A percentile compares a stretch with the other conserved stretches of the same genome.
These are phyloP conservation scores for Marasmarcha lunaedactyla DNA, from an alignment of 2,888 invertebrate species.

Conservation along the genomic window DNA sequence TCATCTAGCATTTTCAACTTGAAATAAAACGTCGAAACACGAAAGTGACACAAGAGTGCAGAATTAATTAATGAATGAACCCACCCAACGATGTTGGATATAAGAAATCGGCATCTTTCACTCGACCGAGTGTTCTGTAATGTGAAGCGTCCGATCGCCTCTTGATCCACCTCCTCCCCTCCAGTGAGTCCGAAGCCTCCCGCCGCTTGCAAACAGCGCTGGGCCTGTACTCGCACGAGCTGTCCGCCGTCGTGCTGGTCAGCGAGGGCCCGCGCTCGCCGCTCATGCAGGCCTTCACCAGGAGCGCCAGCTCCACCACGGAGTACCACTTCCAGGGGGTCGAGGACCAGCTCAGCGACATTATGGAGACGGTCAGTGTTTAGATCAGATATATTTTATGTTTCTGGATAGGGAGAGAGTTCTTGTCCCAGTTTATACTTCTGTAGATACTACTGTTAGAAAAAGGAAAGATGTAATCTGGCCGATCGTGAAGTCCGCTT, in stretches of 20 bases:
- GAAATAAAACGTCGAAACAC: too few relatives aligned
- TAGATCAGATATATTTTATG: not conserved
- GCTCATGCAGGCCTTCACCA: conserved; percentile 59
- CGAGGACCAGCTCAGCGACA: conserved; percentile 84
- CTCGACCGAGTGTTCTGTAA: too few relatives aligned
- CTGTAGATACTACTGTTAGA: too few relatives aligned
- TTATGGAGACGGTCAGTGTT: conserved; percentile 65
- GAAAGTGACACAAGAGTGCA: too few relatives aligned
- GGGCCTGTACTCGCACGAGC: conserved; percentile 88
- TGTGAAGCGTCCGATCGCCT: conserved; percentile 82
- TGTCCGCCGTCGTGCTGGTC: conserved; percentile 89
- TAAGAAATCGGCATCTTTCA: too few relatives aligned
- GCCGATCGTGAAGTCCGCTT: too few relatives aligned
- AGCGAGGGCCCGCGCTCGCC: conserved; percentile 62
- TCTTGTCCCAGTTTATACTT: not conserved
- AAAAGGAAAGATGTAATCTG: too few relatives aligned
- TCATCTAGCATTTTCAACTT: too few relatives aligned
- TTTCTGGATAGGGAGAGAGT: not conserved
- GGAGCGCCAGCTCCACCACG: conserved; percentile 61
- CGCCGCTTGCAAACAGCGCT: conserved; percentile 93
- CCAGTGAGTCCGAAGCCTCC: conserved; percentile 70
- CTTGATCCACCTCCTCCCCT: conserved; percentile 82
- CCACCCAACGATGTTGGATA: too few relatives aligned
- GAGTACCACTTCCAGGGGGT: conserved; percentile 95
- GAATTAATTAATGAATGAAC: too few relatives aligned